These are phyloP conservation scores for Chymomyza caudatula DNA, from an alignment of 2,888 invertebrate species.

Conservation along the genomic window DNA sequence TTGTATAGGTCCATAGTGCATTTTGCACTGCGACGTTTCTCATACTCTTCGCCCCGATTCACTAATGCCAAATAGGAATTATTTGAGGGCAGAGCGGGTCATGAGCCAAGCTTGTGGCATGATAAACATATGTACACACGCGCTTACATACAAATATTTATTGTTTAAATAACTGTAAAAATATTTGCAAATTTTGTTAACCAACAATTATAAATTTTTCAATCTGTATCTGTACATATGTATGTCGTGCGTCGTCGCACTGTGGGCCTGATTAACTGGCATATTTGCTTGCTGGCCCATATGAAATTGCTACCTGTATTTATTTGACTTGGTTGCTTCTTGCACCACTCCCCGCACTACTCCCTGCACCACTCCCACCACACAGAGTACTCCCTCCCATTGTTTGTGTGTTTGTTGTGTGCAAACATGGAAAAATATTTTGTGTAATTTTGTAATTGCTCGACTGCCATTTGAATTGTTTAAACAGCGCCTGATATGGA, in stretches of 20 bases:
- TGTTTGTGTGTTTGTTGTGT: conserved; percentile 43
- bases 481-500: background rate
- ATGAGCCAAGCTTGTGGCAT: no score
- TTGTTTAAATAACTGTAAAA: conserved; percentile 51
- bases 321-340: conserved; percentile 50
- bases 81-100: background rate
- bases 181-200: conserved; percentile 49
- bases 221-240: conserved; percentile 31
- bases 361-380: background rate
- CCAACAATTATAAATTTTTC: conserved; percentile 65
- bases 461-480: conserved; percentile 1
- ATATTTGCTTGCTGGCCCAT: background rate
- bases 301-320: conserved; percentile 57
- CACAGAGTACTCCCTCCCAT: background rate
- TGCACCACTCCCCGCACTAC: background rate
- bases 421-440: conserved; percentile 48
- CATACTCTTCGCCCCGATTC: background rate
- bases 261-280: background rate
- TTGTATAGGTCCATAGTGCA: no score
- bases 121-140: background rate
- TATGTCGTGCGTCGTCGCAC: background rate
- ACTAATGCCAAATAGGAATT: background rate
- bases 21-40: no score
- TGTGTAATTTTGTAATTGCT: conserved; percentile 35
- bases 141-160: conserved; percentile 54